phyloP scores from a whole-genome alignment of 2,888 invertebrate species.

The Nephrocerus scutellatus region DNA sequence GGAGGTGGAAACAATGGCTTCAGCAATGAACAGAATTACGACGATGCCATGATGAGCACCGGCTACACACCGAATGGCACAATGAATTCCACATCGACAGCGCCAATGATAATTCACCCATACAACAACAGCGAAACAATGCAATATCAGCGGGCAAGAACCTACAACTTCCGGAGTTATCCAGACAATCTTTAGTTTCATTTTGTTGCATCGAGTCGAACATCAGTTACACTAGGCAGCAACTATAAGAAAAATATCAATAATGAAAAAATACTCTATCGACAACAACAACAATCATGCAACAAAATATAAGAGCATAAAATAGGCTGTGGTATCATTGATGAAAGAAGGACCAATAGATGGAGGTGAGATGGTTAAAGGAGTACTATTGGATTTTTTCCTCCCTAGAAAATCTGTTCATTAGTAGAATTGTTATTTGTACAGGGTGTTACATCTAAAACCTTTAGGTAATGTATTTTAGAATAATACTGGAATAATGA shows the following conservation, averaged over 20 bases:
- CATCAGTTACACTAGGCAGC: slow-evolving; percentile 14
- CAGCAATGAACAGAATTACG: slow-evolving; percentile 35
- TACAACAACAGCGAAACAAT: slow-evolving; percentile 30
- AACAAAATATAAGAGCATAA: slow-evolving; percentile 27
- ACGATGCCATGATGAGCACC: slow-evolving; percentile 39
- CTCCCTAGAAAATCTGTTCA: too few species aligned
- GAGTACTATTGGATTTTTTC: too few species aligned
- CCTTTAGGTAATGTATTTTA: too few species aligned
- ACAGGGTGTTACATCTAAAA: too few species aligned
- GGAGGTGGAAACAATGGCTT: slow-evolving; percentile 27
- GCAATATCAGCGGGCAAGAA: slow-evolving; percentile 44
- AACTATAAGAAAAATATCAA: slow-evolving; percentile 16
- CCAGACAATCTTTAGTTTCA: slow-evolving; percentile 47
- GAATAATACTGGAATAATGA: too few species aligned
- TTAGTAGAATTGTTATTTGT: too few species aligned
- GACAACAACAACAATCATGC: slow-evolving; percentile 9
- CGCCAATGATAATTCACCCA: slow-evolving; percentile 45
- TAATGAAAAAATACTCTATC: slow-evolving; percentile 14
- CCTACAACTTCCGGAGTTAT: slow-evolving; percentile 45
- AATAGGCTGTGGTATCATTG: slow-evolving; percentile 46
- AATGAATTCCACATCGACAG: slow-evolving; percentile 44
- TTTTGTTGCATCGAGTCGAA: slow-evolving; percentile 28
- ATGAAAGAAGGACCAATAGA: slow-evolving; percentile 42
- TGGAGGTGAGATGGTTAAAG: slow-evolving; percentile 43
- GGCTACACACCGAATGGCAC: slow-evolving; percentile 32